Percentiles rank a stretch among this genome's conserved stretches.
Conservation (phyloP, 2,888 invertebrate species). For the Folsomia candida region DNA sequence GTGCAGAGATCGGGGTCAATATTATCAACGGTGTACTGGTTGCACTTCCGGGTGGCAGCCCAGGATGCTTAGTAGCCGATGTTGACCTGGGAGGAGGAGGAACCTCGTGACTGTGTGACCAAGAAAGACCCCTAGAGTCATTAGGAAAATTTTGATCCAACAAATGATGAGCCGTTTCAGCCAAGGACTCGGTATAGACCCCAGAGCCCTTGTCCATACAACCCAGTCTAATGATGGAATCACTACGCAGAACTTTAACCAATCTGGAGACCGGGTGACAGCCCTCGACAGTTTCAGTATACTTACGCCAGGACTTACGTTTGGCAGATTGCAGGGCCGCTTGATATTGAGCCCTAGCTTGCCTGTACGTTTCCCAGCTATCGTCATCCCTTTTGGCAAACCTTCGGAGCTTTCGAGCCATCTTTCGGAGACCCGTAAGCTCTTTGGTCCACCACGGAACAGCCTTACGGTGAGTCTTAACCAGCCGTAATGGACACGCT, state of each 20-base stretch:
- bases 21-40: conserved; percentile 22
- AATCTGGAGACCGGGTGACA: background rate
- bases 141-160: conserved; percentile 18
- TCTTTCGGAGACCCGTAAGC: background rate
- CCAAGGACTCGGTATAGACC: background rate
- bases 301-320: conserved; percentile 3
- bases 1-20: conserved; percentile 25
- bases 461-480: background rate
- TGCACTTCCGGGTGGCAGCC: conserved; percentile 22
- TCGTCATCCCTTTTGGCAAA: background rate
- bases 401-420: background rate
- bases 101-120: background rate
- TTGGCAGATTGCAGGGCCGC: background rate
- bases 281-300: background rate
- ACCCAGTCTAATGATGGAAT: conserved; percentile 3
- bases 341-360: background rate
- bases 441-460: conserved; percentile 26
- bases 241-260: conserved; percentile 3
- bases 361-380: background rate
- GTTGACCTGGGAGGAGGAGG: background rate
- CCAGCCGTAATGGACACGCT: conserved; percentile 19
- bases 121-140: background rate
- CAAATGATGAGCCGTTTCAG: background rate
- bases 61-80: conserved; percentile 33
- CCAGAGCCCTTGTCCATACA: conserved; percentile 3